A percentile compares a stretch with the other conserved stretches of the same genome.
Conservation (phyloP, 2,113 vertebrate genomes). For the Globicephala melas region DNA sequence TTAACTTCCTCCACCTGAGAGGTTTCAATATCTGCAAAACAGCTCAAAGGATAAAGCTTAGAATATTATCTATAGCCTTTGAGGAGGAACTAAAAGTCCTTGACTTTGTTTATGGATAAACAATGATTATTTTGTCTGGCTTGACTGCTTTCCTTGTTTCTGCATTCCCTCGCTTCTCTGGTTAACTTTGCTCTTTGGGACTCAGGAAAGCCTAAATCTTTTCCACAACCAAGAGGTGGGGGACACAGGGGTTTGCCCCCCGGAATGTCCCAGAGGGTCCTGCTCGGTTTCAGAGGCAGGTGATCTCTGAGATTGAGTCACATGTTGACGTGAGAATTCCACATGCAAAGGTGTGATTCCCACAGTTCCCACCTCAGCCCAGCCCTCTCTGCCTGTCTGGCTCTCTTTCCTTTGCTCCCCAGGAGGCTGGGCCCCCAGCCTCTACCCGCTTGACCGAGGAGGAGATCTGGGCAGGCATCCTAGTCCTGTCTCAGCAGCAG, state of each 20-base stretch:
- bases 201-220: background rate
- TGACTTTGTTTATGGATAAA: too few species aligned
- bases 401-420: too few species aligned
- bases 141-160: background rate
- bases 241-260: background rate
- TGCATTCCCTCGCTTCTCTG: background rate
- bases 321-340: background rate
- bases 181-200: background rate
- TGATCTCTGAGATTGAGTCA: background rate
- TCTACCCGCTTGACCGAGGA: background rate
- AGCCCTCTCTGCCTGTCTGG: fast-evolving
- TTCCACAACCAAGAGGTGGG: background rate
- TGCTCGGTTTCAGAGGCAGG: background rate
- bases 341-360: background rate
- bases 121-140: background rate
- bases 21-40: too few species aligned
- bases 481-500: background rate
- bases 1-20: too few species aligned
- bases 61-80: too few species aligned
- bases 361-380: background rate
- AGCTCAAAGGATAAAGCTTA: too few species aligned
- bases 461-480: background rate
- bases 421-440: background rate
- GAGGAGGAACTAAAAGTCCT: too few species aligned
- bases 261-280: background rate